Evolutionary conservation across 1,140 invertebrate species (phyloP), one percentile per base, ranked within the genome.

Genomic region (Samia ricini): DNA sequence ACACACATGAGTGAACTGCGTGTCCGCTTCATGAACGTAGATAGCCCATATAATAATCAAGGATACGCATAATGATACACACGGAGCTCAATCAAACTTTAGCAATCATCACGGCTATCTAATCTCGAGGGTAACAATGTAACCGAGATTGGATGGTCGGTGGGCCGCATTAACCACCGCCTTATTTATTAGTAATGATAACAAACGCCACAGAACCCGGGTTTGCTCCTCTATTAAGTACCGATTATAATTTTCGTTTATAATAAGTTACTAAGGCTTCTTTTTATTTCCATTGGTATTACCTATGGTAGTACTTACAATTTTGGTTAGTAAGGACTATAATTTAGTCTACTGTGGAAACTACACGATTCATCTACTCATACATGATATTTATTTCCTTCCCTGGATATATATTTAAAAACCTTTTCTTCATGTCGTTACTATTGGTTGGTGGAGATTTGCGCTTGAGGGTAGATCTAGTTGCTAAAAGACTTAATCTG

Each of bases 41-140:
- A 52, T n/a, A 21, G 51, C 51, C 51, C 20, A 15, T 52, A 21
- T 52, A 52, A 52, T 21, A 81, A 83, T 83, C 72, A 79, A 77
- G 76, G 74, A 81, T 74, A 71, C 75, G 70, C 69, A 69, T 80
- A 87, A 84, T 76, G 79, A 75, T 81, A 77, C 70, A 69, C 67
- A 71, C 66, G 64, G 63, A 69, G 71, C 76, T 85, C 81, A 87
- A 87, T 87, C 83, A 87, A 87, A 87, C 71, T 87, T 87, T 85
- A 63, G 74, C 81, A 87, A 87, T 87, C 82, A 87, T 83, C 77
- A 81, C 79, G 78, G 68, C 81, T 81, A 79, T 81, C 79, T 82
- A 83, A 82, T 85, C 79, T 81, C 75, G 60, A 54, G 79, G 69
- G 84, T 73, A 81, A 85, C 84, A 83, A 80, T 85, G 76, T 79